Evolutionary conservation across 2,797 vertebrate genomes (phyloP).

Genomic region (Squalus acanthias): DNA sequence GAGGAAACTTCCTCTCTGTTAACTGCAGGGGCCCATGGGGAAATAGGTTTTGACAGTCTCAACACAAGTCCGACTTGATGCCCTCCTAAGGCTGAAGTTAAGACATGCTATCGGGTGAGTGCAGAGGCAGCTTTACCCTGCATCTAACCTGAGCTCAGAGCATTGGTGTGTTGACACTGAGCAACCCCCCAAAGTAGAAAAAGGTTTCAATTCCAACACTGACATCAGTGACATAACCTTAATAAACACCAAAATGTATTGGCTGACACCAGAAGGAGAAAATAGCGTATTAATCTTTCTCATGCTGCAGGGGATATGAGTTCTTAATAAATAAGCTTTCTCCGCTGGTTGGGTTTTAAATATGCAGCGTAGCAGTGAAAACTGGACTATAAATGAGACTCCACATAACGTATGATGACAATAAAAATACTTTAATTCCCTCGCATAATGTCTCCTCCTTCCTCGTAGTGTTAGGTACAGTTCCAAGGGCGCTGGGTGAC

Average conservation of each 20-base stretch:
- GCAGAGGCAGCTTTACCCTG: background rate
- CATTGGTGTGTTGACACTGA: background rate
- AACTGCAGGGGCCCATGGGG: background rate
- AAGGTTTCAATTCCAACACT: background rate
- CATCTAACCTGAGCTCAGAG: background rate
- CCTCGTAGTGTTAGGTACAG: too few species aligned
- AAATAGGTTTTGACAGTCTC: background rate
- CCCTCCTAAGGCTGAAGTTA: background rate
- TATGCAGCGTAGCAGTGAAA: background rate
- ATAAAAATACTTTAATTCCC: background rate
- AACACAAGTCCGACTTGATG: too few species aligned
- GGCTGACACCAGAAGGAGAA: background rate
- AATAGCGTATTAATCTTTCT: background rate
- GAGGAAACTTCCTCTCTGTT: background rate
- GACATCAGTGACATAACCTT: background rate
- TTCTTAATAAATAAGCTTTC: constrained; percentile 14
- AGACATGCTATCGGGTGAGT: background rate
- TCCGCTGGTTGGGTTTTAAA: background rate
- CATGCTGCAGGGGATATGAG: constrained; percentile 6
- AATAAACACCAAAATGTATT: background rate
- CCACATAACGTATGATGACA: background rate
- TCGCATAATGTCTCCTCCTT: background rate
- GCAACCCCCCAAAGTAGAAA: background rate
- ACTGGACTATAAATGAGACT: background rate
- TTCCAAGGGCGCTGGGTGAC: background rate